Conservation (phyloP, 2,888 invertebrate species). For the Gibbula magus region DNA sequence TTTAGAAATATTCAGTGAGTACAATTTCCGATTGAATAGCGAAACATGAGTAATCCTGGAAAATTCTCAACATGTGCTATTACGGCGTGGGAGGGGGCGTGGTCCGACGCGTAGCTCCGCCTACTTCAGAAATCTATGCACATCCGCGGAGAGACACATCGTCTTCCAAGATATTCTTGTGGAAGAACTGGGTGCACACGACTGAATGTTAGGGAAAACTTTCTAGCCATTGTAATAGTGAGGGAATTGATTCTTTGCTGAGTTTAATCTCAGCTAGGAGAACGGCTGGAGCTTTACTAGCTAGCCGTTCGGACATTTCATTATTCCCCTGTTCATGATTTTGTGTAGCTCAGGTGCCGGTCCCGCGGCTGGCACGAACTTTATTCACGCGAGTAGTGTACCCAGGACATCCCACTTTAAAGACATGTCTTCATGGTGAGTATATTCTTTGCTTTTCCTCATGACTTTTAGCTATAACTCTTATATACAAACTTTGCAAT, state of each 20-base stretch:
- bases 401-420: conserved; percentile 4
- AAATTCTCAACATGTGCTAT: conserved; percentile 4
- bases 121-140: conserved; percentile 7
- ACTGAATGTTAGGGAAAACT: conserved; percentile 23
- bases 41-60: not conserved
- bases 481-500: not conserved
- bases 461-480: not conserved
- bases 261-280: conserved; percentile 37
- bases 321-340: conserved; percentile 24
- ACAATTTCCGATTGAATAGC: conserved; percentile 19
- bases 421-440: conserved; percentile 37
- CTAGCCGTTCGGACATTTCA: conserved; percentile 23
- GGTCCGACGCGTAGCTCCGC: not conserved
- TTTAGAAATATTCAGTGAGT: not conserved
- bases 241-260: conserved; percentile 32
- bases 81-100: conserved; percentile 21
- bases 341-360: conserved; percentile 35
- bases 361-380: conserved; percentile 32
- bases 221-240: conserved; percentile 9
- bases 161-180: conserved; percentile 14
- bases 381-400: conserved; percentile 8
- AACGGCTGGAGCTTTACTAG: conserved; percentile 24
- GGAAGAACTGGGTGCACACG: conserved; percentile 25
- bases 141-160: conserved; percentile 20
- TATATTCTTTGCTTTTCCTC: not conserved